Conservation (phyloP, 2,797 vertebrate species). For the Diceros bicornis region DNA sequence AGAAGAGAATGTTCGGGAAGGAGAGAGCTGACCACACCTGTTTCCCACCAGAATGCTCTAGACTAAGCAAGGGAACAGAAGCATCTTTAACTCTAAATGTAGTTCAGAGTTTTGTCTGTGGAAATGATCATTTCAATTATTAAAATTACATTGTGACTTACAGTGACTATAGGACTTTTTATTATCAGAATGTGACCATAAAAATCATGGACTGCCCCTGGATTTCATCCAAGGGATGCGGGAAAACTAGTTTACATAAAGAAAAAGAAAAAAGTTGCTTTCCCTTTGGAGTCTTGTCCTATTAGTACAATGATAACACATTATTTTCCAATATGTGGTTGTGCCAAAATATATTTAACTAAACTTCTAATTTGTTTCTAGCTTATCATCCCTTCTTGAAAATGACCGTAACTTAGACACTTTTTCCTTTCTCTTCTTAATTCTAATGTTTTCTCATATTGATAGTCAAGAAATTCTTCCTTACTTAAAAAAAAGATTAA, state of each 20-base stretch:
- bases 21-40: neutral
- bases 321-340: neutral
- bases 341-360: neutral
- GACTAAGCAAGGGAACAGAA: neutral
- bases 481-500: slow-evolving; percentile 42
- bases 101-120: neutral
- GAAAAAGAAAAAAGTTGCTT: neutral
- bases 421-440: slow-evolving; percentile 57
- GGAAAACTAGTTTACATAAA: neutral
- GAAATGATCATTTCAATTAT: neutral
- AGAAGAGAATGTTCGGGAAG: neutral
- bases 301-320: neutral
- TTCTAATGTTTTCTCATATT: neutral
- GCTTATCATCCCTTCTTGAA: neutral
- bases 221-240: neutral
- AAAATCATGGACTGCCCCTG: neutral
- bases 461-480: neutral
- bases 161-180: neutral
- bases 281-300: neutral
- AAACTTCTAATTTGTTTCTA: slow-evolving; percentile 10
- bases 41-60: neutral
- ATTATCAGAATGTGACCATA: slow-evolving; percentile 45
- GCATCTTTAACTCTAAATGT: neutral
- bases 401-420: neutral
- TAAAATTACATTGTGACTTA: slow-evolving; percentile 24